Evolutionary conservation across 2,113 vertebrate species (phyloP).

Genomic region (Odobenus rosmarus): DNA sequence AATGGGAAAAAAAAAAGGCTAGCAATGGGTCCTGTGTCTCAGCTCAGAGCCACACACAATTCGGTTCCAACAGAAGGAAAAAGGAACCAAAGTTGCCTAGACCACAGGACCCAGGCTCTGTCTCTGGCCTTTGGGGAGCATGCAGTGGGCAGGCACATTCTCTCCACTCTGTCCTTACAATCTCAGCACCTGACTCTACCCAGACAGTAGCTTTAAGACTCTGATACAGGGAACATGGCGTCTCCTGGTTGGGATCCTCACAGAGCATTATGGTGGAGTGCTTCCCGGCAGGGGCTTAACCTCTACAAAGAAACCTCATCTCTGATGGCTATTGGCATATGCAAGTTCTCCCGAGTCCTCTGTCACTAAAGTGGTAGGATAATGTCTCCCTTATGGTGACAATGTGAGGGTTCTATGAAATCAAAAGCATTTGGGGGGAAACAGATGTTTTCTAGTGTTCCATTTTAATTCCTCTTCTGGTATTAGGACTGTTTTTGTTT

Average conservation of each 20-base stretch:
- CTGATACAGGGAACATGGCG: not conserved
- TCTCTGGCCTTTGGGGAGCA: not conserved
- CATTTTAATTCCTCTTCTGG: not conserved
- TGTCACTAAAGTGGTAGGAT: not conserved
- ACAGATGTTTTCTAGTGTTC: not conserved
- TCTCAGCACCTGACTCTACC: not conserved
- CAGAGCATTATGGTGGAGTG: no score
- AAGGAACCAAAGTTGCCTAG: no score
- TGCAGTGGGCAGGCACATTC: fast-evolving
- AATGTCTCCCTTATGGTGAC: not conserved
- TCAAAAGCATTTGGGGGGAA: not conserved
- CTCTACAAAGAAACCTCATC: not conserved
- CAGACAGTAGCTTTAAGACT: not conserved
- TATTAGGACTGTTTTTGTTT: not conserved
- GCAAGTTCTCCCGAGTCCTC: not conserved
- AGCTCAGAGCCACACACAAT: not conserved
- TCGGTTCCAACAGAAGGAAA: not conserved
- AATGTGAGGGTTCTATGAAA: not conserved
- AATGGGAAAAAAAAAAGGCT: not conserved
- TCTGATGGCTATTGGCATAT: not conserved
- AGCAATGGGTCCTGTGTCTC: not conserved
- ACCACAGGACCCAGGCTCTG: no score
- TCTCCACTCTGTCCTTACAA: not conserved
- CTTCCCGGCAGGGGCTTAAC: not conserved
- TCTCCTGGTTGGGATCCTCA: not conserved